phyloP scores from a whole-genome alignment of 1,140 invertebrate genomes.

The Bombyx mori region DNA sequence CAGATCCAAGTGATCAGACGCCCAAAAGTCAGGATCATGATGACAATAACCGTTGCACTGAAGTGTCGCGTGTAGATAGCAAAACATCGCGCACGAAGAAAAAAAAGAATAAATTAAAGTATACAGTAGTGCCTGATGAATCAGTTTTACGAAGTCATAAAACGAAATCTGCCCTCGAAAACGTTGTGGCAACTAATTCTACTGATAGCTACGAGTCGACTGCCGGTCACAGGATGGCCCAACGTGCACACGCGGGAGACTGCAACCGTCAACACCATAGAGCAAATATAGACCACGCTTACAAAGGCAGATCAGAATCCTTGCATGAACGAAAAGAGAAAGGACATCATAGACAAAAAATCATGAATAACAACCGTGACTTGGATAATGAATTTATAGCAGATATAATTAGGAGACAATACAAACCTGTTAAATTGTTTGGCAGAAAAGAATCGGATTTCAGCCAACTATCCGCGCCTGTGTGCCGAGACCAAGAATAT shows the following conservation, averaged over 20 bases:
- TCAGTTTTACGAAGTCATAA: conserved; percentile 19
- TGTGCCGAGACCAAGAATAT: conserved; percentile 53
- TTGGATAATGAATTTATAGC: conserved; percentile 50
- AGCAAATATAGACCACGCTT: conserved; percentile 6
- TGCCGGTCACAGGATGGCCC: conserved; percentile 13
- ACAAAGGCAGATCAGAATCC: not conserved
- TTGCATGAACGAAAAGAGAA: conserved; percentile 2
- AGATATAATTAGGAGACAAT: conserved; percentile 53
- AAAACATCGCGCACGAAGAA: conserved; percentile 10
- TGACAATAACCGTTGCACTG: too few relatives aligned
- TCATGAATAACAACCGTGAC: conserved; percentile 20
- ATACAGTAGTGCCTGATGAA: conserved; percentile 8
- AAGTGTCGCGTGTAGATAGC: too few relatives aligned
- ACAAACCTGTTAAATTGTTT: conserved; percentile 50
- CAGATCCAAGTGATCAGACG: conserved; percentile 22
- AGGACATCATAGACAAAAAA: conserved; percentile 13
- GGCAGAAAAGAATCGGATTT: conserved; percentile 36
- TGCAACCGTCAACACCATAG: conserved; percentile 6
- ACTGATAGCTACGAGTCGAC: conserved; percentile 31
- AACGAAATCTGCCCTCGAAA: conserved; percentile 16
- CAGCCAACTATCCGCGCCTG: conserved; percentile 52
- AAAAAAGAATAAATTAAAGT: conserved; percentile 17
- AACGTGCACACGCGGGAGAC: conserved; percentile 5
- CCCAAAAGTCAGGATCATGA: conserved; percentile 1
- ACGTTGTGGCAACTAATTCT: conserved; percentile 15